Percentiles rank a stretch among this genome's conserved stretches.
Evolutionary conservation across 2,888 invertebrate species (phyloP).

Genomic region (Oligia fasciuncula): DNA sequence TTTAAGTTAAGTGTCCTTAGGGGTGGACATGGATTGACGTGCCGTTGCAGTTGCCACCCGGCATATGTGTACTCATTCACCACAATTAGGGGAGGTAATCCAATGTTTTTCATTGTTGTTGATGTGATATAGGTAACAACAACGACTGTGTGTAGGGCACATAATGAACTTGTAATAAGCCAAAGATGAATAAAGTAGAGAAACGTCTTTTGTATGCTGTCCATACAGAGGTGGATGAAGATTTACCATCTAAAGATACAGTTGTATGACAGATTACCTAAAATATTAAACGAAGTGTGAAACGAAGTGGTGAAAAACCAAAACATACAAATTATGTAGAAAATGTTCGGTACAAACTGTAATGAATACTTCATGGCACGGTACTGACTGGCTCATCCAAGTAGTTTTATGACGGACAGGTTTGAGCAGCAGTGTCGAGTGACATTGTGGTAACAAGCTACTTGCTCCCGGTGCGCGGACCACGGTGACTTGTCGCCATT

Average conservation of each 20-base stretch:
- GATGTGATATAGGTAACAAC: conserved; percentile 34
- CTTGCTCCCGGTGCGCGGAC: conserved; percentile 63
- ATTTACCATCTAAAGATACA: neutral
- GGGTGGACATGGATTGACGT: conserved; percentile 84
- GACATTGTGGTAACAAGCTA: conserved; percentile 81
- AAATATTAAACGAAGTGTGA: neutral
- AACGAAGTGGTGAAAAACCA: neutral
- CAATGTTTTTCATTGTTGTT: conserved; percentile 63
- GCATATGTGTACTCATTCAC: conserved; percentile 54
- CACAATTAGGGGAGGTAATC: conserved; percentile 70
- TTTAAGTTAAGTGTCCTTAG: conserved; percentile 67
- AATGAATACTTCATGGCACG: conserved; percentile 35
- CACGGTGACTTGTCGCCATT: conserved; percentile 69
- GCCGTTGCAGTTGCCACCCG: conserved; percentile 55
- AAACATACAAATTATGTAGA: neutral
- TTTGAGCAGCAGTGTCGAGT: conserved; percentile 67
- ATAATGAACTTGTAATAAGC: neutral
- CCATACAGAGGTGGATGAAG: neutral
- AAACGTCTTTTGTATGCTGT: neutral
- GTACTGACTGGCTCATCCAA: conserved; percentile 14
- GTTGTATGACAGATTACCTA: too few species aligned
- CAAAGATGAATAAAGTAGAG: neutral
- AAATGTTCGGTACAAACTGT: conserved; percentile 11
- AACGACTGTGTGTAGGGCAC: neutral
- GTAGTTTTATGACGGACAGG: conserved; percentile 64